Conservation (phyloP, 2,113 vertebrate genomes). For the Antennarius striatus region DNA sequence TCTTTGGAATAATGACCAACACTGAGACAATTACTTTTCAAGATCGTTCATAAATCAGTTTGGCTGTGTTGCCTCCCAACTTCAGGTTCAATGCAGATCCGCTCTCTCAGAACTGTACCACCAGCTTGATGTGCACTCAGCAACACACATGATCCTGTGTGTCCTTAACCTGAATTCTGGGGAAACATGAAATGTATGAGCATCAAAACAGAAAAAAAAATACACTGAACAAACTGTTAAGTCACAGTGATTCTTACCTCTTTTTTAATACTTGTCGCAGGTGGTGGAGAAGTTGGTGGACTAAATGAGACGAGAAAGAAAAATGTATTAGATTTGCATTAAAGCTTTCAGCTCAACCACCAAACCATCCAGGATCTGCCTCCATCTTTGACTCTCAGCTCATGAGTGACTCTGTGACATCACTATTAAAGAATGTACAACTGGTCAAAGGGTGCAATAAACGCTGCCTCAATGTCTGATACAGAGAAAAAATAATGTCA, state of each 20-base stretch:
- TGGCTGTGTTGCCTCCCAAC: too few species aligned
- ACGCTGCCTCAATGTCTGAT: not conserved
- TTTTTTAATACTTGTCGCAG: slow-evolving; percentile 49
- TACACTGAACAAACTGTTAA: not conserved
- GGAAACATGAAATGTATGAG: slow-evolving; percentile 13
- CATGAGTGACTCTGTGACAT: not conserved
- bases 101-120: slow-evolving; percentile 5
- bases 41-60: not conserved
- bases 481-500: not conserved
- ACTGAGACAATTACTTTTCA: not conserved
- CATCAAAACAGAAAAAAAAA: not conserved
- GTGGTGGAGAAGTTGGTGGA: slow-evolving; percentile 20
- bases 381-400: not conserved
- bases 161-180: slow-evolving; percentile 46
- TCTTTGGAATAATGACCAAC: slow-evolving; percentile 35
- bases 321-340: not conserved
- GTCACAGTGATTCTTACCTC: slow-evolving; percentile 49
- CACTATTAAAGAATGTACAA: not conserved
- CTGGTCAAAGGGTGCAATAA: not conserved
- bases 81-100: not conserved
- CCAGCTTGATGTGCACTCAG: slow-evolving; percentile 18
- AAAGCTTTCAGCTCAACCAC: slow-evolving; percentile 1
- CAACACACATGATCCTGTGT: not conserved
- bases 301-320: slow-evolving; percentile 30
- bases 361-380: not conserved